phyloP scores from a whole-genome alignment of 1,140 invertebrate species.

The Rhagoletis pomonella region DNA sequence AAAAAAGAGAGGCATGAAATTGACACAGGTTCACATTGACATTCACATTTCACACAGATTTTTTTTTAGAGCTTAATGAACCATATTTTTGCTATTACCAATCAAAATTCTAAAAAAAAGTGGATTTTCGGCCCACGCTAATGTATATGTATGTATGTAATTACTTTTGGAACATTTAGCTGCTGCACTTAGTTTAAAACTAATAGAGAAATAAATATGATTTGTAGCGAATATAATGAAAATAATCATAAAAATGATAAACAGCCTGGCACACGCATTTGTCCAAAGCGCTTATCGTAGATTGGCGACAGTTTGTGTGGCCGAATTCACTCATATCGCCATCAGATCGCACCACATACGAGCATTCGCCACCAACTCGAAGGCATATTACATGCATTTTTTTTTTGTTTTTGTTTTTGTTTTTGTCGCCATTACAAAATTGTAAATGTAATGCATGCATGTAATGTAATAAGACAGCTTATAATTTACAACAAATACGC shows the following conservation, averaged over 20 bases:
- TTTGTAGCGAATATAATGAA: conserved; percentile 8
- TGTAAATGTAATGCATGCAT: neutral
- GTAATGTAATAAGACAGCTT: neutral
- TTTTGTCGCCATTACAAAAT: neutral
- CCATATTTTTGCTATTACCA: no score
- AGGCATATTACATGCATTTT: conserved; percentile 26
- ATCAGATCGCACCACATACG: conserved; percentile 26
- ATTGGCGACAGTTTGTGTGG: conserved; percentile 14
- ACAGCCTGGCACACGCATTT: neutral
- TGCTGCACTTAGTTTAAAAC: no score
- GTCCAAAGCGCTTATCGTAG: neutral
- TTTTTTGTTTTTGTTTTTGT: neutral
- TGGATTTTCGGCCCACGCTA: no score
- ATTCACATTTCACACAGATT: no score
- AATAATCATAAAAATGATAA: conserved; percentile 42
- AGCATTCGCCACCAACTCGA: conserved; percentile 1
- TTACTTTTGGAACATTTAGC: no score
- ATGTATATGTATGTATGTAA: no score
- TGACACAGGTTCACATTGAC: no score
- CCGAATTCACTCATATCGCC: conserved; percentile 18
- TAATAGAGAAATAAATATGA: no score
- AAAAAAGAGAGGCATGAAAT: no score
- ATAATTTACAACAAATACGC: neutral
- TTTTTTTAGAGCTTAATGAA: no score
- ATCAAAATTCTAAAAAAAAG: no score